These are phyloP conservation scores for Motacilla tschutschensis DNA, from an alignment of 2,113 vertebrate species.

Conservation along the genomic window DNA sequence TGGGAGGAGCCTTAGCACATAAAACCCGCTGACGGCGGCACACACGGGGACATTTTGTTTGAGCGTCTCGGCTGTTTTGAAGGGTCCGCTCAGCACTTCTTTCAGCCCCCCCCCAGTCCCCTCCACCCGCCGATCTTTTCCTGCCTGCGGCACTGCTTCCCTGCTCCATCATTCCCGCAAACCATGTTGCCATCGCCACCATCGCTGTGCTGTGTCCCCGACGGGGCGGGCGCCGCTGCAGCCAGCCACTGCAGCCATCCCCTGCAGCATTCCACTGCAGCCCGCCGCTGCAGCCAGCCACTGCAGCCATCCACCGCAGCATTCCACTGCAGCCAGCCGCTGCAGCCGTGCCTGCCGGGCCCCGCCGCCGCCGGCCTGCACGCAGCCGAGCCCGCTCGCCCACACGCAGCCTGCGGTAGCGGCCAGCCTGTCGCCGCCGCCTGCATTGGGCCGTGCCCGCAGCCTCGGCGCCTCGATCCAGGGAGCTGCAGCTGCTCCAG, in stretches of 20 bases:
- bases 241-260: background rate
- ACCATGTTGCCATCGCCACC: rapidly evolving
- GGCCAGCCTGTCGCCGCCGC: too few relatives aligned
- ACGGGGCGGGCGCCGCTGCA: rapidly evolving
- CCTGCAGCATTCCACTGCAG: too few relatives aligned
- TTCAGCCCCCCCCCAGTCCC: rapidly evolving
- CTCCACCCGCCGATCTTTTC: too few relatives aligned
- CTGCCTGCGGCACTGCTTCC: background rate
- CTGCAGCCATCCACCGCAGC: too few relatives aligned
- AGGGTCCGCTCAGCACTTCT: rapidly evolving
- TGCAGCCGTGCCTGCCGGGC: too few relatives aligned
- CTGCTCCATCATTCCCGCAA: background rate
- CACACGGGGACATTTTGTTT: rapidly evolving
- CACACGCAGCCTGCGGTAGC: background rate
- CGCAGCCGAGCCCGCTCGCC: background rate
- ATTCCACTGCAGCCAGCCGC: too few relatives aligned
- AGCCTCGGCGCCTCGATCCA: rapidly evolving
- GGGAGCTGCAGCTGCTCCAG: background rate
- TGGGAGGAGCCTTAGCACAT: background rate
- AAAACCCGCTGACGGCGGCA: rapidly evolving
- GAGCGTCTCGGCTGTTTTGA: rapidly evolving
- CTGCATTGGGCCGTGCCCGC: background rate
- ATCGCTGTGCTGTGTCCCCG: rapidly evolving
- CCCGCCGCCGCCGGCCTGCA: too few relatives aligned
- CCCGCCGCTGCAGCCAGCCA: background rate